These are phyloP conservation scores for Gallinago solitaria DNA, from an alignment of 2,797 vertebrate species.

Conservation along the genomic window DNA sequence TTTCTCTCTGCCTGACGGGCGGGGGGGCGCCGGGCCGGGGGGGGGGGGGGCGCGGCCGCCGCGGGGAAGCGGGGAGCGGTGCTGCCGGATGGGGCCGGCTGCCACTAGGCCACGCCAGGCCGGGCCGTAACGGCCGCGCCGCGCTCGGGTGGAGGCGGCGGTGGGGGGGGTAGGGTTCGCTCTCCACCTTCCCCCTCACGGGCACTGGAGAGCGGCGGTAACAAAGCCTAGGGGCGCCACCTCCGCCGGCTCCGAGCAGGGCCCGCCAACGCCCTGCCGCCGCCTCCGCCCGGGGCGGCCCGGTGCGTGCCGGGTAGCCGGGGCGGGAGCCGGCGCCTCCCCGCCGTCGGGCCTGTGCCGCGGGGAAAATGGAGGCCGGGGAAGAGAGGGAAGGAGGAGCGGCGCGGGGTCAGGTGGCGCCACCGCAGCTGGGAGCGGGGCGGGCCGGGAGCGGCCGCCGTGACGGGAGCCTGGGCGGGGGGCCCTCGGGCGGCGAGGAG, in stretches of 20 bases:
- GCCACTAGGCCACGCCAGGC: background rate
- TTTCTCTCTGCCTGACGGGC: conserved; percentile 74
- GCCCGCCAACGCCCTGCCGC: background rate
- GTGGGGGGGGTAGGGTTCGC: background rate
- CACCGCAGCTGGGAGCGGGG: background rate
- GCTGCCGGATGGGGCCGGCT: background rate
- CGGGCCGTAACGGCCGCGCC: background rate
- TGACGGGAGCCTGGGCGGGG: background rate
- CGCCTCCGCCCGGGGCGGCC: background rate
- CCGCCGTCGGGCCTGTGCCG: background rate
- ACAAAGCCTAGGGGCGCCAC: background rate
- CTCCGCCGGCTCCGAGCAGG: background rate
- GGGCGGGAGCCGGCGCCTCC: background rate
- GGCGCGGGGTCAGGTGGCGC: background rate
- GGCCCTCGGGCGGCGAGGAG: background rate
- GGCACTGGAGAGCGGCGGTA: background rate
- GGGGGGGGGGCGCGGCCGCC: background rate
- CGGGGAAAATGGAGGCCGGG: background rate
- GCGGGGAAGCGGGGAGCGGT: too few species aligned
- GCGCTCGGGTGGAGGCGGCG: background rate
- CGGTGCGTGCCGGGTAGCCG: background rate
- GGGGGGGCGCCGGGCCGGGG: too few species aligned
- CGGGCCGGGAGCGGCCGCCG: background rate
- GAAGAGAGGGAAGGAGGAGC: background rate
- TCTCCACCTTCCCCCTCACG: background rate